Conservation (phyloP, 2,888 invertebrate genomes). For the Cetonia aurata region DNA sequence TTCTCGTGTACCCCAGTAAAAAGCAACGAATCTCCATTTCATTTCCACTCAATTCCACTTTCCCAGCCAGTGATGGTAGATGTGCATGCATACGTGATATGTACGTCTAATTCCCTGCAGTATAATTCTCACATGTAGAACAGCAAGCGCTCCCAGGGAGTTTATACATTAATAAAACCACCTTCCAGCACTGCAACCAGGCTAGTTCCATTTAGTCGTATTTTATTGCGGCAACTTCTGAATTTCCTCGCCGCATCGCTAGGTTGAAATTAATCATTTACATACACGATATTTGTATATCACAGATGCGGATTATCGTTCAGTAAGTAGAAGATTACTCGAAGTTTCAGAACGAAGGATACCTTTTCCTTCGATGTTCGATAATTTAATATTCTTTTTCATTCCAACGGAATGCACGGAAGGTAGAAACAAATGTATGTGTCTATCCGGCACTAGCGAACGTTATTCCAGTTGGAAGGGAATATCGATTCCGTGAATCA, state of each 20-base stretch:
- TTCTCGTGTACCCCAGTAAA: too few species aligned
- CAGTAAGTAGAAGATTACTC: background rate
- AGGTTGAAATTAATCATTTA: constrained; percentile 7
- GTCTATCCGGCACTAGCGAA: background rate
- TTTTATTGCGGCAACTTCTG: constrained; percentile 7
- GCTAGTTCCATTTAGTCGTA: background rate
- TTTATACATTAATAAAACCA: constrained; percentile 7
- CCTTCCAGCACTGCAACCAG: background rate
- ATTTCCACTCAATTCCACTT: background rate
- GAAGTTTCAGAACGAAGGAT: background rate
- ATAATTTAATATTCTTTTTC: constrained; percentile 23
- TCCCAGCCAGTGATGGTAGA: constrained; percentile 2
- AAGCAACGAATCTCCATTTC: background rate
- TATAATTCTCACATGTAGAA: background rate
- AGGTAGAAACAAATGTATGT: background rate
- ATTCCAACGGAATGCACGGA: constrained; percentile 3
- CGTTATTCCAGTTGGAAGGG: constrained; percentile 5
- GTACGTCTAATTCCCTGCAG: background rate
- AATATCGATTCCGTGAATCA: constrained; percentile 5
- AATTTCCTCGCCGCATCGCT: background rate
- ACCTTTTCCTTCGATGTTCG: background rate
- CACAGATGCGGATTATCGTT: background rate
- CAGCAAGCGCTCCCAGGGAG: background rate
- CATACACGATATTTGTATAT: background rate
- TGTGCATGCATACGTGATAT: background rate